Base-by-base conservation (phyloP, 2,113 vertebrate species). In the Atlantisia rogersi region DNA sequence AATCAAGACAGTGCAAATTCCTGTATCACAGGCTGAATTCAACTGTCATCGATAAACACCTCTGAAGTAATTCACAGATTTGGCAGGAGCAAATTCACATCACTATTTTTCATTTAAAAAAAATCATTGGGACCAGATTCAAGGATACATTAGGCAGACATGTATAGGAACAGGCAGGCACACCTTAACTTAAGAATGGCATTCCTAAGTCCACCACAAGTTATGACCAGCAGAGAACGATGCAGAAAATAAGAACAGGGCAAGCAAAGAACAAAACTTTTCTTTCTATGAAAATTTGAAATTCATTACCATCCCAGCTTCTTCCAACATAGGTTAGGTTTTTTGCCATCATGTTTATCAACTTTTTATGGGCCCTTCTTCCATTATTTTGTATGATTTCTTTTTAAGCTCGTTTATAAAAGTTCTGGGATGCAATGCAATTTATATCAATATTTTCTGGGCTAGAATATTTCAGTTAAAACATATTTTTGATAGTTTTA, bases 1-100 rank as follows among this genome's bases (percentile, higher is more conserved):
- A 80, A 79, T 63, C 24, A 71, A 60, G n/a, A 77, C 8, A 71
- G 9, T 56, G 44, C 4, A 82, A 50, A 91, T 82, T 91, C 39
- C 59, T 94, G 53, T 50, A 59, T 13, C 5, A 29, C 8, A 68
- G 29, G 10, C 1, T 75, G 48, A 96, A 89, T 77, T 87, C 31
- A 84, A 18, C 35, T 0, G 0, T 37, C 71, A 74, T 91, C 32
- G 6, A 42, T 91, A 95, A 80, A 1, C 29, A 59, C 4, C 56
- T 68, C 35, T 91, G 48, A 95, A 94, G 26, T 60, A 86, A 94
- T 90, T 88, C 39, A 76, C 39, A 76, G 28, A 73, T 86, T 79
- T 94, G 39, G 17, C 52, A 93, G 40, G 19, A 84, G 8, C 4
- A 64, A 62, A 84, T 70, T 88, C 32, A 15, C 7, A 10, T 65